Evolutionary conservation across 2,113 vertebrate genomes (phyloP).

Genomic region (Ictalurus punctatus): DNA sequence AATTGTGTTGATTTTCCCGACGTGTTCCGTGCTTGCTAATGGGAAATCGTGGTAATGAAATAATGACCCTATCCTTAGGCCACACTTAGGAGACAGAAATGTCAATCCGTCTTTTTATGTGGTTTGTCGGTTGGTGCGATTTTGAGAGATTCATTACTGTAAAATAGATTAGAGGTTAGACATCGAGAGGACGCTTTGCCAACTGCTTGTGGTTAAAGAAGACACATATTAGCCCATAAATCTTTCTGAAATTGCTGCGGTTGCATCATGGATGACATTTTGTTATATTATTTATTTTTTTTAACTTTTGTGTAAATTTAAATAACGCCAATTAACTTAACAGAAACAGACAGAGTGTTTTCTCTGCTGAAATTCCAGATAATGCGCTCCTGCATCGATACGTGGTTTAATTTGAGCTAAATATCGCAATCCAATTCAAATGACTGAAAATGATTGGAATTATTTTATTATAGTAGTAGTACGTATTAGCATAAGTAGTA

Average conservation of each 20-base stretch:
- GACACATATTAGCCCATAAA: background rate
- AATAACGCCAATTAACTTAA: background rate
- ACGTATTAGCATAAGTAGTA: too few species aligned
- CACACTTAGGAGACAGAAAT: constrained; percentile 9
- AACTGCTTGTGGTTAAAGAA: constrained; percentile 15
- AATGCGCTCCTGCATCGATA: background rate
- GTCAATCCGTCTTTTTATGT: constrained; percentile 32
- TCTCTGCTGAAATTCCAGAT: background rate
- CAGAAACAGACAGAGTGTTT: background rate
- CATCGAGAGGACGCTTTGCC: background rate
- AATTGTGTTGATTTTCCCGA: background rate
- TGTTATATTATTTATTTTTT: too few species aligned
- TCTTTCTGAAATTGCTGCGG: background rate
- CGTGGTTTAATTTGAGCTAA: background rate
- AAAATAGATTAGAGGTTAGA: constrained; percentile 17
- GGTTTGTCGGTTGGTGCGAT: constrained; percentile 7
- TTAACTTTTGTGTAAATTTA: background rate
- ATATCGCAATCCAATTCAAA: background rate
- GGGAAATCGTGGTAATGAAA: constrained; percentile 29
- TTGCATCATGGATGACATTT: background rate
- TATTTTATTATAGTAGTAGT: too few species aligned
- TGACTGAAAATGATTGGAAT: background rate
- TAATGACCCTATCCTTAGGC: constrained; percentile 19
- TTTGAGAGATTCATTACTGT: constrained; percentile 26
- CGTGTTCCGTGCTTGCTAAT: background rate